Evolutionary conservation across 2,888 invertebrate species (phyloP).

Genomic region (Morpho deidamia): DNA sequence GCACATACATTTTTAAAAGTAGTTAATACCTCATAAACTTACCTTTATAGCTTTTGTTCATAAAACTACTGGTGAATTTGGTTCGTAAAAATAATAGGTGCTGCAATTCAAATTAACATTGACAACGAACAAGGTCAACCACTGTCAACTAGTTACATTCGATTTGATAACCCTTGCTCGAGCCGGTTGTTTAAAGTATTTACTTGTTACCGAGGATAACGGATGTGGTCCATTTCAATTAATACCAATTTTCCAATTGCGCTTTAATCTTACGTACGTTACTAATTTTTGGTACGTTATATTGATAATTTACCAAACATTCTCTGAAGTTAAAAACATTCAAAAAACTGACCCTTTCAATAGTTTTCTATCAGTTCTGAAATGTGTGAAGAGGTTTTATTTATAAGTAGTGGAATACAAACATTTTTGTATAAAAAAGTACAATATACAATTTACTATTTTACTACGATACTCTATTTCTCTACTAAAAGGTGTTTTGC

Average conservation of each 20-base stretch:
- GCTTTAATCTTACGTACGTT: constrained; percentile 1
- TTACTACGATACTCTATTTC: too few relatives aligned
- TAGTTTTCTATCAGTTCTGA: too few relatives aligned
- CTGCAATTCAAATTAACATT: constrained; percentile 3
- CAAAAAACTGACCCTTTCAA: too few relatives aligned
- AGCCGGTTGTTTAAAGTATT: constrained; percentile 1
- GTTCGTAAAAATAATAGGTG: background rate
- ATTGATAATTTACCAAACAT: too few relatives aligned
- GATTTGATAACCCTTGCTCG: constrained; percentile 15
- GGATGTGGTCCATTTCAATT: constrained; percentile 11
- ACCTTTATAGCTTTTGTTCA: background rate
- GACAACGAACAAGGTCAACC: constrained; percentile 14
- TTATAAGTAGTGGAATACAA: too few relatives aligned
- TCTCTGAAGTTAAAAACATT: too few relatives aligned
- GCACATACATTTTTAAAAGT: too few relatives aligned
- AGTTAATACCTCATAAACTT: background rate
- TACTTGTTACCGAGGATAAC: constrained; percentile 5
- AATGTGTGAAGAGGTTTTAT: too few relatives aligned
- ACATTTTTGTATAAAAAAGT: too few relatives aligned
- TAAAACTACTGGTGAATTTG: background rate
- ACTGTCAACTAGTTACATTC: constrained; percentile 12
- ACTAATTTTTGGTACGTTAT: too few relatives aligned
- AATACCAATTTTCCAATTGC: constrained; percentile 19
- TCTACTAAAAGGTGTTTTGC: too few relatives aligned
- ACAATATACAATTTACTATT: too few relatives aligned